Evolutionary conservation across 2,797 vertebrate species (phyloP).

Genomic region (Dendrocincla tyrannina): DNA sequence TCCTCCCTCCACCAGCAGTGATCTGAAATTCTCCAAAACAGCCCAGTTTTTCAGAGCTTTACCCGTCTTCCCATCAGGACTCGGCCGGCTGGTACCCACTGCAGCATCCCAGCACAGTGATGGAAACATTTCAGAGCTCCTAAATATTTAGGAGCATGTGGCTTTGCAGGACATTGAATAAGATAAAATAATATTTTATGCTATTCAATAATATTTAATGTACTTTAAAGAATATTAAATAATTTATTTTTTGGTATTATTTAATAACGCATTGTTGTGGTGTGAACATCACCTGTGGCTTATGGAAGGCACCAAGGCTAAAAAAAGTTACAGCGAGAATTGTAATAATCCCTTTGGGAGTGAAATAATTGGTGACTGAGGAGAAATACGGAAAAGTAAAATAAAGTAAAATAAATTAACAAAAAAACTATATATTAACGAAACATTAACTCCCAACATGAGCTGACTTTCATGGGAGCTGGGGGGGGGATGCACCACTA

Average conservation of each 20-base stretch:
- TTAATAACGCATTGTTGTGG: rapidly evolving
- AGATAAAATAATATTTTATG: neutral
- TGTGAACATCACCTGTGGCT: neutral
- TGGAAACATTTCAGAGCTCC: neutral
- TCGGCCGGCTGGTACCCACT: neutral
- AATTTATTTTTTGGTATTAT: neutral
- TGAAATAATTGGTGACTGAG: neutral
- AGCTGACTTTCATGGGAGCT: neutral
- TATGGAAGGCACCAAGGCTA: neutral
- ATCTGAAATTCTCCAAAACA: neutral
- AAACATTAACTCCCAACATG: slow-evolving; percentile 53
- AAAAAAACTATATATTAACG: neutral
- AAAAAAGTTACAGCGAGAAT: neutral
- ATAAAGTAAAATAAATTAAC: neutral
- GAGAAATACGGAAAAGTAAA: neutral
- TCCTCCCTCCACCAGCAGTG: neutral
- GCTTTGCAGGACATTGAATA: neutral
- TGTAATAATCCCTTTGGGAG: neutral
- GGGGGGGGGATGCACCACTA: neutral
- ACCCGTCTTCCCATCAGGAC: neutral
- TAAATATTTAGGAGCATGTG: neutral
- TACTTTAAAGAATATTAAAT: neutral
- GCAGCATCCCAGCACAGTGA: neutral
- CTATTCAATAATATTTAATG: no score
- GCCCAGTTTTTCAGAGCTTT: neutral